Conservation (phyloP, 2,888 invertebrate species). For the Clepsis dumicolana region DNA sequence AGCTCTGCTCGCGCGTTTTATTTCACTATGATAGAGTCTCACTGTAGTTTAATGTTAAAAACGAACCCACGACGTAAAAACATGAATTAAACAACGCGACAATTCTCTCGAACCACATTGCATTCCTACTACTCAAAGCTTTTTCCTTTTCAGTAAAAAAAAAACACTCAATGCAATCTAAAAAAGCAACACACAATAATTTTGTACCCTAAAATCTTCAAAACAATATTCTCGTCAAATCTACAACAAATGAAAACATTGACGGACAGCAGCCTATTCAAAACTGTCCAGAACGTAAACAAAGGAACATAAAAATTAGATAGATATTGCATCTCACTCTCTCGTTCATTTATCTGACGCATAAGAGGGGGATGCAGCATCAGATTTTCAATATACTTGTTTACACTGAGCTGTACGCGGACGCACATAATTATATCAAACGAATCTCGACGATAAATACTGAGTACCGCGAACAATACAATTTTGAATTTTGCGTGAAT, state of each 20-base stretch:
- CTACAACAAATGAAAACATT: background rate
- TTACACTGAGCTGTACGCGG: background rate
- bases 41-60: no score
- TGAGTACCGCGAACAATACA: constrained; percentile 30
- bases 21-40: no score
- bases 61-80: no score
- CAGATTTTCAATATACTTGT: background rate
- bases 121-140: no score
- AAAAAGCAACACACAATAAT: background rate
- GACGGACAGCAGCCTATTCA: background rate
- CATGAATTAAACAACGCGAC: no score
- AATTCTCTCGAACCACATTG: no score
- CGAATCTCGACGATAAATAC: constrained; percentile 27
- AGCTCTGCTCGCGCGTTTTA: no score
- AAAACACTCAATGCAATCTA: background rate
- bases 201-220: background rate
- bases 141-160: background rate
- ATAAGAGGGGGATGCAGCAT: background rate
- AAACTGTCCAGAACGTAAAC: background rate
- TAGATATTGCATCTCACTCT: background rate
- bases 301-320: background rate
- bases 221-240: background rate
- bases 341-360: background rate
- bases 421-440: constrained; percentile 30
- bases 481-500: constrained; percentile 34